Conservation (phyloP, 2,888 invertebrate species). For the Hypselothyrea guttata region DNA sequence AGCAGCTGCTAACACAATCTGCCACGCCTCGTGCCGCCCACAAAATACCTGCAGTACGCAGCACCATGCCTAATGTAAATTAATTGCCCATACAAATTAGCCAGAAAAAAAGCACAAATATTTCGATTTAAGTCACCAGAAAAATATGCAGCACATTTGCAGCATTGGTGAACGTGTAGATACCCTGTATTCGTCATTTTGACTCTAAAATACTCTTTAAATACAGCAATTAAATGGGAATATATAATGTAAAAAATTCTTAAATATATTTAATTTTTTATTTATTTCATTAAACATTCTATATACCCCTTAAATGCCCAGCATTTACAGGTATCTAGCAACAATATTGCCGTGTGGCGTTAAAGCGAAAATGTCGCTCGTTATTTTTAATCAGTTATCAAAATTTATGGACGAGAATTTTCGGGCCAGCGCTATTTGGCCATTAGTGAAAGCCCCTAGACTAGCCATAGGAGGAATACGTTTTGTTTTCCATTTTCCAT, state of each 20-base stretch:
- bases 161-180: neutral
- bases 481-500: conserved; percentile 26
- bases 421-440: conserved; percentile 33
- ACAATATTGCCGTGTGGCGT: conserved; percentile 27
- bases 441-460: neutral
- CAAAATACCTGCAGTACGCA: neutral
- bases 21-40: neutral
- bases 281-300: too few relatives aligned
- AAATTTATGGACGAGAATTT: conserved; percentile 72
- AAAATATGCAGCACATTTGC: conserved; percentile 7
- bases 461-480: conserved; percentile 12
- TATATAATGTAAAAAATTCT: too few relatives aligned
- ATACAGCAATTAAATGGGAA: too few relatives aligned
- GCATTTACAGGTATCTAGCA: conserved; percentile 16
- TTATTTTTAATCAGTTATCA: conserved; percentile 75
- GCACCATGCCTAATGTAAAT: conserved; percentile 57
- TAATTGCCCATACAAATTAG: conserved; percentile 72
- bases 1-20: conserved; percentile 12
- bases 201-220: too few relatives aligned
- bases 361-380: conserved; percentile 59
- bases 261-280: too few relatives aligned
- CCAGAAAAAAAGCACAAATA: conserved; percentile 36
- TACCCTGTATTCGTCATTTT: too few relatives aligned
- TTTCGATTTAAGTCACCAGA: conserved; percentile 39
- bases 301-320: conserved; percentile 14